phyloP scores from a whole-genome alignment of 2,113 vertebrate species.

The human region GRCh38 chrX:30666501-30667000 shows the following conservation, averaged over 20 bases:
- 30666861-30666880: not conserved
- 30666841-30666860: not conserved
- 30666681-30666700: not conserved
- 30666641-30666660: not conserved
- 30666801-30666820: not conserved
- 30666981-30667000: too few relatives aligned
- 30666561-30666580: slow-evolving; percentile 40
- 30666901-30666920: too few relatives aligned
- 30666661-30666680: slow-evolving; percentile 25
- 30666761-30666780: not conserved
- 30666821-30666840: slow-evolving; percentile 36
- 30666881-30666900: too few relatives aligned
- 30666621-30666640: not conserved
- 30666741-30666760: not conserved
- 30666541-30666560: not conserved
- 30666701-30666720: slow-evolving; percentile 37
- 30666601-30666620: not conserved
- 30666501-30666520: not conserved
- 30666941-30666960: too few relatives aligned
- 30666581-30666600: not conserved
- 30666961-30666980: too few relatives aligned
- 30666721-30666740: slow-evolving; percentile 7
- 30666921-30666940: too few relatives aligned
- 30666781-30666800: not conserved
- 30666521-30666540: not conserved